These are phyloP conservation scores for Pionites leucogaster DNA, from an alignment of 2,113 vertebrate genomes.

Conservation along the genomic window DNA sequence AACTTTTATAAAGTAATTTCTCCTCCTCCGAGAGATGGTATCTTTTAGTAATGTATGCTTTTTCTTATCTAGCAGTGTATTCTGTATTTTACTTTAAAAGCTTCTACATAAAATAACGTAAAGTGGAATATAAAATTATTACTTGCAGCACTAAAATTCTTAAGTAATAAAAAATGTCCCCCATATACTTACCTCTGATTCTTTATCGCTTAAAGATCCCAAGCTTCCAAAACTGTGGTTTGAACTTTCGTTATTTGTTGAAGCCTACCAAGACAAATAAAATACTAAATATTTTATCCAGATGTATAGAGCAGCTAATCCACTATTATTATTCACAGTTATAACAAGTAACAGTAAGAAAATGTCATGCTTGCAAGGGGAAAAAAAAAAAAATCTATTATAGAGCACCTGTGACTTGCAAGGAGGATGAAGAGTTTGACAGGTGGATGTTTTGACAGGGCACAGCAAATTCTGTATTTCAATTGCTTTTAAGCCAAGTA, in stretches of 20 bases:
- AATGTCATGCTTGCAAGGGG: neutral
- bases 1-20: neutral
- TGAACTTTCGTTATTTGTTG: constrained; percentile 98
- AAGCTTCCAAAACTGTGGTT: constrained; percentile 99
- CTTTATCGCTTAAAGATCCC: constrained; percentile 97
- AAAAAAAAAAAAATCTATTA: neutral
- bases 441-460: neutral
- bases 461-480: neutral
- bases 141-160: neutral
- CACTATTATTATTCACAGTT: neutral
- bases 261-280: constrained; percentile 80
- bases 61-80: neutral
- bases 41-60: neutral
- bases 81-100: neutral
- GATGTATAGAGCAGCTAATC: neutral
- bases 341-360: neutral
- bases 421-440: neutral
- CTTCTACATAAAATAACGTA: neutral
- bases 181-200: constrained; percentile 88
- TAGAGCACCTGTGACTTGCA: neutral
- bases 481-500: neutral
- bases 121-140: neutral
- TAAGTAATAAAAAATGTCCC: neutral
- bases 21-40: neutral
- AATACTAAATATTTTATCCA: neutral